Evolutionary conservation across 2,797 vertebrate genomes (phyloP).

Genomic region (Xyrichtys novacula): DNA sequence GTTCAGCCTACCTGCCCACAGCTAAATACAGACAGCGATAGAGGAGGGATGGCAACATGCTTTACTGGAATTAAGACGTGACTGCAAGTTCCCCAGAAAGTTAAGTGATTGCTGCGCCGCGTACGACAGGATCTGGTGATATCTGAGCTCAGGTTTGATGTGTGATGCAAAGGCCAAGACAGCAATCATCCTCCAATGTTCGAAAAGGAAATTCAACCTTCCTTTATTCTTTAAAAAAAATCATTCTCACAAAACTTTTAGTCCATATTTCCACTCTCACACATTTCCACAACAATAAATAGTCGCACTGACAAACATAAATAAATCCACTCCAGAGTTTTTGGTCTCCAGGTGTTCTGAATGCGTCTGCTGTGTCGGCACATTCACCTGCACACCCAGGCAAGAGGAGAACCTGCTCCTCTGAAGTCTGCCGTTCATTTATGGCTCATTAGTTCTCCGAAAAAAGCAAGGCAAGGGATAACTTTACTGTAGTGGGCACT

Average conservation of each 20-base stretch:
- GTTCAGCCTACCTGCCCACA: slow-evolving; percentile 68
- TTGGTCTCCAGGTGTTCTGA: slow-evolving; percentile 21
- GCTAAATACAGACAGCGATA: slow-evolving; percentile 68
- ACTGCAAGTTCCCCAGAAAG: slow-evolving; percentile 23
- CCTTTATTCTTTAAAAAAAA: background rate
- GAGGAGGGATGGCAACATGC: slow-evolving; percentile 40
- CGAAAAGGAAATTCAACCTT: background rate
- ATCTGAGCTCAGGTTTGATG: background rate
- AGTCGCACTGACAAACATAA: slow-evolving; percentile 75
- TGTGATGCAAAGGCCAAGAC: slow-evolving; percentile 51
- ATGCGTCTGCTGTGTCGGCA: slow-evolving; percentile 44
- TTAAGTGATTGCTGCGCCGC: background rate
- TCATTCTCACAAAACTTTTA: slow-evolving; percentile 36
- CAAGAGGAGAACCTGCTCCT: slow-evolving; percentile 79
- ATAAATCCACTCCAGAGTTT: slow-evolving; percentile 56
- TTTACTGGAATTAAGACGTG: slow-evolving; percentile 41
- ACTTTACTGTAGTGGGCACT: slow-evolving; percentile 28
- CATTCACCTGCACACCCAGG: slow-evolving; percentile 14
- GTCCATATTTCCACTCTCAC: slow-evolving; percentile 19
- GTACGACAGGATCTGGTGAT: background rate
- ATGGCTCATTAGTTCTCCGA: slow-evolving; percentile 46
- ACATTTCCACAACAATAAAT: slow-evolving; percentile 78
- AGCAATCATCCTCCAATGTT: slow-evolving; percentile 23
- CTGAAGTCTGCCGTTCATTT: slow-evolving; percentile 24
- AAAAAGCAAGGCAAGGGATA: slow-evolving; percentile 14